Percentiles rank a stretch among this genome's conserved stretches.
Evolutionary conservation across 2,797 vertebrate genomes (phyloP).

Genomic region (Brachyrhaphis roseni): DNA sequence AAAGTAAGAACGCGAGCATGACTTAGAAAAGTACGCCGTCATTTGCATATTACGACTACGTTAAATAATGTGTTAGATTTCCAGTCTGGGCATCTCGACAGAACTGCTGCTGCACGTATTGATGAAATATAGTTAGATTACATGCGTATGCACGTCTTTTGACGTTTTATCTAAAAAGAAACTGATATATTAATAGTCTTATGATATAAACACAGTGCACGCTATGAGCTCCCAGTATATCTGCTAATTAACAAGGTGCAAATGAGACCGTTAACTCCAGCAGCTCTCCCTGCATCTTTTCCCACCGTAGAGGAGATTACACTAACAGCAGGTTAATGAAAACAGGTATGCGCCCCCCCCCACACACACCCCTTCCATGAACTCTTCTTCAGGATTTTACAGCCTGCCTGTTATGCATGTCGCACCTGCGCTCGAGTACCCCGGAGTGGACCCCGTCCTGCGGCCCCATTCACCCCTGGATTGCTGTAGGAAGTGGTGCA

Average conservation of each 20-base stretch:
- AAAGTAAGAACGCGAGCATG: neutral
- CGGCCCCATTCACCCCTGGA: slow-evolving; percentile 67
- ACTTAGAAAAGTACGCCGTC: neutral
- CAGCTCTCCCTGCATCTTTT: slow-evolving; percentile 1
- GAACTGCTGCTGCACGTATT: neutral
- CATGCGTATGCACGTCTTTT: neutral
- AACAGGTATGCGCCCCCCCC: slow-evolving; percentile 31
- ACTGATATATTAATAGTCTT: neutral
- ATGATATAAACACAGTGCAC: neutral
- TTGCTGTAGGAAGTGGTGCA: slow-evolving; percentile 83
- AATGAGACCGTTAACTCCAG: slow-evolving; percentile 38
- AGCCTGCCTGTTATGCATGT: slow-evolving; percentile 64
- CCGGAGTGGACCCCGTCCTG: slow-evolving; percentile 67
- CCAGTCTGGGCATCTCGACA: neutral
- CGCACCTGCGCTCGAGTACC: slow-evolving; percentile 77
- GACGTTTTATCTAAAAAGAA: neutral
- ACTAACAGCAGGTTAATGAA: slow-evolving; percentile 12
- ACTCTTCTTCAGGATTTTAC: slow-evolving; percentile 52
- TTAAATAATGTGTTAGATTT: neutral
- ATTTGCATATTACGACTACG: neutral
- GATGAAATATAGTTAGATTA: too few relatives aligned
- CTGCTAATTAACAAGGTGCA: slow-evolving; percentile 23
- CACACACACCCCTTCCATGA: neutral
- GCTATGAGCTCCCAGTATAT: neutral
- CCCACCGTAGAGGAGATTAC: neutral